Evolutionary conservation across 2,113 vertebrate genomes (phyloP).

Genomic region (Phylloscopus whistleri): DNA sequence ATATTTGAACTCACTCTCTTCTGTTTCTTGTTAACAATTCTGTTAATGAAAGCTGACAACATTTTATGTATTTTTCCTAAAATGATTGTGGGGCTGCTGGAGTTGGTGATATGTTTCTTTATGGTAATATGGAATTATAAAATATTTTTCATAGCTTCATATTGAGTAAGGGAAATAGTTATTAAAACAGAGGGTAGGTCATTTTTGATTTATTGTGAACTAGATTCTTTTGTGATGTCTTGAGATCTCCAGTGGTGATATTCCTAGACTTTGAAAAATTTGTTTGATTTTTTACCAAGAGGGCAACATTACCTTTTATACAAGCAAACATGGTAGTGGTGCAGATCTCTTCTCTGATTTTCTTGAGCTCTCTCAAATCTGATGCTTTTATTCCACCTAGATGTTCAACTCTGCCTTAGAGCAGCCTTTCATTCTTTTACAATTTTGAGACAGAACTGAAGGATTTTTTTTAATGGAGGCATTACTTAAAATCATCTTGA

Average conservation of each 20-base stretch:
- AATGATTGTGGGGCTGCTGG: slow-evolving; percentile 6
- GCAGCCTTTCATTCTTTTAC: slow-evolving; percentile 24
- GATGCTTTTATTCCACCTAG: slow-evolving; percentile 9
- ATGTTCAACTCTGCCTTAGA: not conserved
- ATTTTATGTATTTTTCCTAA: slow-evolving; percentile 30
- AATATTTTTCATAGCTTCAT: slow-evolving; percentile 20
- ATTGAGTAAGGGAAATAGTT: not conserved
- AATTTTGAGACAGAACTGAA: slow-evolving; percentile 25
- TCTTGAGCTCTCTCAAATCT: not conserved
- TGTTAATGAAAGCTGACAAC: slow-evolving; percentile 10
- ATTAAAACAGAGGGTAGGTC: not conserved
- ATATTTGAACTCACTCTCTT: not conserved
- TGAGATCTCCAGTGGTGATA: not conserved
- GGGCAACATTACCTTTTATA: not conserved
- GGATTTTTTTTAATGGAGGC: slow-evolving; percentile 28
- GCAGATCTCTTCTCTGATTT: not conserved
- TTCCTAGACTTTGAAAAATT: not conserved
- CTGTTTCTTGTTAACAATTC: slow-evolving; percentile 23
- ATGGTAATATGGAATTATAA: not conserved
- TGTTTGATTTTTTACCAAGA: not conserved
- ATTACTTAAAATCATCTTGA: slow-evolving; percentile 34
- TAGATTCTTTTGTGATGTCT: not conserved
- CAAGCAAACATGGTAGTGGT: not conserved
- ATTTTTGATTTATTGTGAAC: not conserved
- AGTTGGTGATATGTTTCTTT: not conserved